Conservation (phyloP, 2,797 vertebrate genomes). For the Sorex maritimensis region DNA sequence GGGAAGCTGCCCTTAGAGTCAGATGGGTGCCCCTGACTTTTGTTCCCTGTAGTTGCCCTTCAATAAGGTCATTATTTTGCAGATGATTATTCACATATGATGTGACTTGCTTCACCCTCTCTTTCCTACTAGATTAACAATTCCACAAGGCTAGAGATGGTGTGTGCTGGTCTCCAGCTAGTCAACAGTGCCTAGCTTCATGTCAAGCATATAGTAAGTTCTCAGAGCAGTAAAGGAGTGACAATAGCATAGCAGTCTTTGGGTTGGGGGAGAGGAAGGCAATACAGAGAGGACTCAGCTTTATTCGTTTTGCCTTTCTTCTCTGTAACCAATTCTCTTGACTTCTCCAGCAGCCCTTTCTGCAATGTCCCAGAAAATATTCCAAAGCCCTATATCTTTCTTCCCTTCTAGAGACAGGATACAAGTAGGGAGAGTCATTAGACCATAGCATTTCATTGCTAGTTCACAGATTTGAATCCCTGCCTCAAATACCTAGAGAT, state of each 20-base stretch:
- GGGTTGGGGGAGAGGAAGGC: background rate
- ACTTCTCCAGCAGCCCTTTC: background rate
- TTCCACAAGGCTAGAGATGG: background rate
- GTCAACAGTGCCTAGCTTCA: background rate
- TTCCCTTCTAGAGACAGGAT: background rate
- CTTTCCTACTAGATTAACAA: background rate
- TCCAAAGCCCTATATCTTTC: background rate
- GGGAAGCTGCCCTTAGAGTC: background rate
- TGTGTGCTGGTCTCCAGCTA: background rate
- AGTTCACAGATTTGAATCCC: conserved; percentile 51
- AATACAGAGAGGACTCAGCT: background rate
- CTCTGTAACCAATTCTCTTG: too few species aligned
- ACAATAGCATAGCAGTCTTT: background rate
- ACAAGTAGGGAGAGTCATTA: background rate
- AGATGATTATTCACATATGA: background rate
- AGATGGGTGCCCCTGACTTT: background rate
- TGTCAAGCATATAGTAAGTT: background rate
- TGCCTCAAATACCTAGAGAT: background rate
- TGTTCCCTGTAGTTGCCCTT: background rate
- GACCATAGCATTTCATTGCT: background rate
- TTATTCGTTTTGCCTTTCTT: background rate
- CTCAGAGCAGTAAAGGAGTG: background rate
- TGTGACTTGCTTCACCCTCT: background rate
- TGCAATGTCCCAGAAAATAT: background rate
- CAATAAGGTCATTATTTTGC: background rate